phyloP scores from a whole-genome alignment of 2,797 vertebrate species.

The Bufotes viridis region DNA sequence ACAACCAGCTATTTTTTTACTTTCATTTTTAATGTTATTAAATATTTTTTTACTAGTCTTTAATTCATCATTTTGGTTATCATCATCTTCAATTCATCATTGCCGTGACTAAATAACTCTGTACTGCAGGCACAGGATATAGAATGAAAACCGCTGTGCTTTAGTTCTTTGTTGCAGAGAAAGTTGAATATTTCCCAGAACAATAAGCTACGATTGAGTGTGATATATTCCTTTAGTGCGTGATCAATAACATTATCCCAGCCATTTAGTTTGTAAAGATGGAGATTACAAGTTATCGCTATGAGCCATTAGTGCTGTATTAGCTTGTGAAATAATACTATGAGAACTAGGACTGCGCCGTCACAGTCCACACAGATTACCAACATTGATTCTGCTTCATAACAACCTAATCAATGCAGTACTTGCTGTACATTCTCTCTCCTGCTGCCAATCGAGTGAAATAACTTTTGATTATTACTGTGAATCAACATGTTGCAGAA shows the following conservation, averaged over 20 bases:
- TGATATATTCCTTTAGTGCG: background rate
- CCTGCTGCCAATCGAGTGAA: background rate
- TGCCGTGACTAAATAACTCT: background rate
- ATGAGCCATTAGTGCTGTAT: conserved; percentile 6
- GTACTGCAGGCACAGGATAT: background rate
- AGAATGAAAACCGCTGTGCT: background rate
- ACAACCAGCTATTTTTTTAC: background rate
- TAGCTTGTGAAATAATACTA: conserved; percentile 21
- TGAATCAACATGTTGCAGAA: conserved; percentile 8
- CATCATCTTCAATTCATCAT: no score
- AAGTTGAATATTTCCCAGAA: conserved; percentile 19
- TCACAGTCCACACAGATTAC: conserved; percentile 17
- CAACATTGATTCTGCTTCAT: conserved; percentile 13
- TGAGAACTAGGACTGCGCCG: conserved; percentile 1
- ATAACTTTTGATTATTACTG: conserved; percentile 12
- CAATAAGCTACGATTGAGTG: background rate
- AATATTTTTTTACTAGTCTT: background rate
- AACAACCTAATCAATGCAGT: conserved; percentile 10
- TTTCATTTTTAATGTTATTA: background rate
- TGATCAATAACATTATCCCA: conserved; percentile 23
- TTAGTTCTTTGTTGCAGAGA: background rate
- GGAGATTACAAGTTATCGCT: conserved; percentile 8
- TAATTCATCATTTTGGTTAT: no score
- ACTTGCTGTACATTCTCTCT: background rate
- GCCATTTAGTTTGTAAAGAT: conserved; percentile 26